A percentile compares a stretch with the other conserved stretches of the same genome.
phyloP scores from a whole-genome alignment of 2,113 vertebrate species.

The Diadophis punctatus region DNA sequence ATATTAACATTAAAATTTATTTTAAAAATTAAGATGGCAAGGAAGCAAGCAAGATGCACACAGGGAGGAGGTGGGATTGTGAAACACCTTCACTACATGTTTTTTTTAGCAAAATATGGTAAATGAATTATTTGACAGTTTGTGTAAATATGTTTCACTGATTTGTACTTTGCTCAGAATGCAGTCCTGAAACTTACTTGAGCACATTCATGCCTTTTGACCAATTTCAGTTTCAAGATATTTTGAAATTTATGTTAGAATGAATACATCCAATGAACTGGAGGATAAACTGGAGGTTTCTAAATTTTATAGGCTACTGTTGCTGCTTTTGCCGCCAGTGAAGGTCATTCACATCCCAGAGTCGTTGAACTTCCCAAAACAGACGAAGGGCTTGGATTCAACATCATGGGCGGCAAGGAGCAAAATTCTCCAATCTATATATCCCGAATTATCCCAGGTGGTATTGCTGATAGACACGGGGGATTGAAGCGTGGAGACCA shows the following conservation, averaged over 20 bases:
- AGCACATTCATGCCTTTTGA: neutral
- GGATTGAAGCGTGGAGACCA: conserved; percentile 96
- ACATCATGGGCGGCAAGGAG: conserved; percentile 99
- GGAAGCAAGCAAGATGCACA: neutral
- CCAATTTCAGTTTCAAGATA: neutral
- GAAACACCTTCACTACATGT: neutral
- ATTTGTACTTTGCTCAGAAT: neutral
- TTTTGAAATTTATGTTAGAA: neutral
- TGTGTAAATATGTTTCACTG: neutral
- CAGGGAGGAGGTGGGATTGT: neutral
- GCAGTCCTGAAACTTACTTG: neutral
- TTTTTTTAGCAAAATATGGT: neutral
- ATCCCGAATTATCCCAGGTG: conserved; percentile 94
- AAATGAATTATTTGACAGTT: neutral
- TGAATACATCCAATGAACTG: neutral
- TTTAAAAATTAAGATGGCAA: neutral
- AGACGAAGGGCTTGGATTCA: conserved; percentile 96
- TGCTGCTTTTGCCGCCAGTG: conserved; percentile 96
- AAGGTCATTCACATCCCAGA: conserved; percentile 95
- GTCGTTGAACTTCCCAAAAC: conserved; percentile 98
- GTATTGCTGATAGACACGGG: conserved; percentile 93
- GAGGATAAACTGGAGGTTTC: conserved; percentile 10
- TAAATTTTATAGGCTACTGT: conserved; percentile 84
- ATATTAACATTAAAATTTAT: neutral
- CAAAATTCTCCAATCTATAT: conserved; percentile 99